These are phyloP conservation scores for Ciconia boyciana DNA, from an alignment of 2,113 vertebrate species.

Conservation along the genomic window DNA sequence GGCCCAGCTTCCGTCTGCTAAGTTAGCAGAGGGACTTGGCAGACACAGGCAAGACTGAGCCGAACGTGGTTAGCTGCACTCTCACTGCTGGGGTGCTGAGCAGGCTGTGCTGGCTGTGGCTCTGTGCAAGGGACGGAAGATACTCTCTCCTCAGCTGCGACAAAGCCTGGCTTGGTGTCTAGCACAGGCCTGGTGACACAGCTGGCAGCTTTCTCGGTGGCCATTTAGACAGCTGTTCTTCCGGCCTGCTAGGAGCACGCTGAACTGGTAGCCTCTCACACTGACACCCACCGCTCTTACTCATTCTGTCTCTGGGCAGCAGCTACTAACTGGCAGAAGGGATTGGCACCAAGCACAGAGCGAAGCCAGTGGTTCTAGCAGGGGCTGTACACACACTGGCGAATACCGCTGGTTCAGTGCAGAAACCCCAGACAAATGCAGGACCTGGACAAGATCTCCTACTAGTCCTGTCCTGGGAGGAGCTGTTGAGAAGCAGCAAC, in stretches of 20 bases:
- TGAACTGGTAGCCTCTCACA: not conserved
- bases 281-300: too few species aligned
- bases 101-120: not conserved
- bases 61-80: fast-evolving
- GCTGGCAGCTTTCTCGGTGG: not conserved
- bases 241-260: too few species aligned
- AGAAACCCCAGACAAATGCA: fast-evolving
- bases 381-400: fast-evolving
- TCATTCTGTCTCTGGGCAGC: not conserved
- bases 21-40: not conserved
- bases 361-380: not conserved
- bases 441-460: not conserved
- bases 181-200: not conserved
- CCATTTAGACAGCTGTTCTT: too few species aligned
- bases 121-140: not conserved
- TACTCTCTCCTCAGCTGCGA: not conserved
- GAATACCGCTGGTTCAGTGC: not conserved
- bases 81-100: not conserved
- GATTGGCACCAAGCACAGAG: not conserved
- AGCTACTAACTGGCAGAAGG: not conserved
- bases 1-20: not conserved
- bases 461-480: not conserved
- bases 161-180: not conserved
- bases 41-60: not conserved
- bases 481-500: not conserved